Evolutionary conservation across 2,888 invertebrate species (phyloP), one percentile per base, ranked within the genome.

Genomic region (Siphonodentalium dalli): DNA sequence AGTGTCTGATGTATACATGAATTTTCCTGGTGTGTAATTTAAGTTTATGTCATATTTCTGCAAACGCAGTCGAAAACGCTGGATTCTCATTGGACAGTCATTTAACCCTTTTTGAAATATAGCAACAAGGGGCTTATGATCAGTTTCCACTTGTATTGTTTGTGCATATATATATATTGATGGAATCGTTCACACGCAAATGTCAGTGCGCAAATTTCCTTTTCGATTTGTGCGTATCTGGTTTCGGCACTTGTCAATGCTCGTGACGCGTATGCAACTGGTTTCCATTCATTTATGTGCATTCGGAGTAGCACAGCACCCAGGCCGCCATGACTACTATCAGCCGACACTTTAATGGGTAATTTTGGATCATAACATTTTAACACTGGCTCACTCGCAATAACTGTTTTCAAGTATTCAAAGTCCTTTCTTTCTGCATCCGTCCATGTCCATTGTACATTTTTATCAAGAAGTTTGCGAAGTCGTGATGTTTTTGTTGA

Each of bases 131-230:
- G 46, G 52, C 24, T 46, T 52, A 33, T 52, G 52, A 33, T 33
- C 46, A 26, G 52, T 52, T 18, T 52, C 46, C 5, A 40, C 41
- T 31, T 45, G 7, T 9, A 52, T 21, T 33, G 40, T 20, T 28
- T 45, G 39, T 15, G 45, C 40, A 18, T 23, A 45, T 34, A 52
- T 40, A 24, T 52, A 52, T 33, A n/a, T n/a, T n/a, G n/a, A n/a
- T n/a, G 38, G 20, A 46, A 46, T 11, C 37, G 23, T 35, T 46
- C 37, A 33, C 46, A 37, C 11, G 46, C 46, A 18, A 35, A 46
- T n/a, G 37, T 46, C 11, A 46, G 18, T 13, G 26, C 46, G 6
- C 24, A 15, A 8, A 37, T 20, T 37, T 46, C 46, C 11, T 37
- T 28, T 35, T 46, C 37, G 11, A 27, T 37, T 8, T 26, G 27